Conservation (phyloP, 2,113 vertebrate genomes). For the Craseonycteris thonglongyai region DNA sequence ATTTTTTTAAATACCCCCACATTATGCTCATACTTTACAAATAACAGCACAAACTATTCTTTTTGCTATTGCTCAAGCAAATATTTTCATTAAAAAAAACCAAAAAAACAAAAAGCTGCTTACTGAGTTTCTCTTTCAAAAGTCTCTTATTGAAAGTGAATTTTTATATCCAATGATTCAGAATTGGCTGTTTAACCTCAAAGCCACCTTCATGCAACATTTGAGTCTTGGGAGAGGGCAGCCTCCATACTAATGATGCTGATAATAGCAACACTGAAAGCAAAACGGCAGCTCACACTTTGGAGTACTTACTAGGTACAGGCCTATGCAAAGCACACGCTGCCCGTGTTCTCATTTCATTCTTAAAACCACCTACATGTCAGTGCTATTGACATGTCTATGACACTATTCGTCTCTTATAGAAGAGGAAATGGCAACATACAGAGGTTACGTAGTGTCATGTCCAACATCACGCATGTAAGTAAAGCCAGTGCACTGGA, state of each 20-base stretch:
- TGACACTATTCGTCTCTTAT: neutral
- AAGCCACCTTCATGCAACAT: neutral
- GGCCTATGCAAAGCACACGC: neutral
- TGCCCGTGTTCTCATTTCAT: neutral
- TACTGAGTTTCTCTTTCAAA: neutral
- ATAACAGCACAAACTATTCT: slow-evolving; percentile 2
- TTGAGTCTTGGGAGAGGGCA: neutral
- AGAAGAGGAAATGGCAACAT: neutral
- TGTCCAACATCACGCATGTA: neutral
- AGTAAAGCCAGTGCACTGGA: neutral
- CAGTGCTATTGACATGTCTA: too few species aligned
- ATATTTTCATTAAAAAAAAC: slow-evolving; percentile 30
- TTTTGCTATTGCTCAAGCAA: slow-evolving; percentile 8
- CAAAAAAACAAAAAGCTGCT: too few species aligned
- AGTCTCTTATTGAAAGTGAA: neutral
- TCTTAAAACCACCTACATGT: neutral
- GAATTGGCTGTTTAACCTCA: neutral
- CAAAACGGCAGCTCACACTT: neutral
- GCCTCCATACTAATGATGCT: neutral
- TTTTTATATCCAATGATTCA: neutral
- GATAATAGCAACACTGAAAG: neutral
- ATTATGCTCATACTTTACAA: slow-evolving; percentile 3
- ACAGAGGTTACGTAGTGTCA: neutral
- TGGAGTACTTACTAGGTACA: neutral
- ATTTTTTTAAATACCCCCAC: neutral